Base-by-base conservation (phyloP, 1,140 invertebrate species). In the Leptoteleia sp. region DNA sequence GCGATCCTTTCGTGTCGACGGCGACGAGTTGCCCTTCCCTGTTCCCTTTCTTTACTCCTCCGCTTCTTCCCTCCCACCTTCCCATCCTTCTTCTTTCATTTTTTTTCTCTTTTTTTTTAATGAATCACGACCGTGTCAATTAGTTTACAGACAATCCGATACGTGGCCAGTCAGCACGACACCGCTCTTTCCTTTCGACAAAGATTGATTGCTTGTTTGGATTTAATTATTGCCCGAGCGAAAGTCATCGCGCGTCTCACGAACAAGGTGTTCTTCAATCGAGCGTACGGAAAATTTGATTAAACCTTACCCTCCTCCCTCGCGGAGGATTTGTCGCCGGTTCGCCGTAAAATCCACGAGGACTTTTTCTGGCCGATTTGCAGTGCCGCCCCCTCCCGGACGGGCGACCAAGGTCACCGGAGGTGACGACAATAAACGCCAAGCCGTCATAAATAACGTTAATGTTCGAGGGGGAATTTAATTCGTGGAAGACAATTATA, bases 401-500 rank as follows among this genome's bases (percentile, higher is more conserved):
- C n/a, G n/a, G n/a, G n/a, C n/a, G n/a, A n/a, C n/a, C n/a, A 7
- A 29, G 7, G 29, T 16, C 38, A 48, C 11, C 7, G 33, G 54
- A 64, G 43, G 65, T 67, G 61, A 71, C 67, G 54, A 72, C 59
- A 71, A 57, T 55, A 64, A 70, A 77, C 50, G 33, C 35, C 29
- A 11, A 76, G 35, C 31, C 29, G 25, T 64, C 55, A 57, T 76
- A 76, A 76, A 70, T 70, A 64, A 70, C 57, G 75, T 71, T 65
- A 71, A 71, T 61, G 59, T 59, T 71, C 57, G 33, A 29, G 19
- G 22, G 62, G 62, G 76, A 78, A 78, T 78, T 78, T 68, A 54
- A 79, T 79, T 79, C 43, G 62, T 47, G 38, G 42, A 64, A 73
- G 67, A 79, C 76, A 79, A 73, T 73, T 68, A 79, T 70, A 59